These are phyloP conservation scores for Eidolon helvum DNA, from an alignment of 2,113 vertebrate genomes.

Conservation along the genomic window DNA sequence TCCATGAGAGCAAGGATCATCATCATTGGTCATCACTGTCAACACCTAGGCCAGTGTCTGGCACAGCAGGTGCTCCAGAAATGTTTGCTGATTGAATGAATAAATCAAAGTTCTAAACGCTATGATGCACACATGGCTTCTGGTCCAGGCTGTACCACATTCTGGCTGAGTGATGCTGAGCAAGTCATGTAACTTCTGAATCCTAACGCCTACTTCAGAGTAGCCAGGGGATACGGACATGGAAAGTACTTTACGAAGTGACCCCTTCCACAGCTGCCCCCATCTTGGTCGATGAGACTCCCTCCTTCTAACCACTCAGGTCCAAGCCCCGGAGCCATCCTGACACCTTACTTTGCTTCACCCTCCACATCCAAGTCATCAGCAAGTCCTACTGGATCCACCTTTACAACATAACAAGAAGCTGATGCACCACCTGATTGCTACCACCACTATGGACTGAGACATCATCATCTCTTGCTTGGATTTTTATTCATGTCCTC, in stretches of 20 bases:
- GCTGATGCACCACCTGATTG: accelerated
- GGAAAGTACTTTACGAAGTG: background rate
- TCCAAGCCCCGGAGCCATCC: background rate
- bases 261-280: background rate
- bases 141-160: background rate
- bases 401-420: background rate
- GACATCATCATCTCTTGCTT: background rate
- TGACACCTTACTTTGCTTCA: background rate
- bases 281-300: background rate
- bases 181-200: background rate
- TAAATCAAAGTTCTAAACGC: background rate
- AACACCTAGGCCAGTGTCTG: background rate
- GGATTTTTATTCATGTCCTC: background rate
- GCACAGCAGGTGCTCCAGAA: background rate
- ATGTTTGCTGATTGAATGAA: background rate
- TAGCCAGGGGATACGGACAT: background rate
- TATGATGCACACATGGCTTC: background rate
- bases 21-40: background rate
- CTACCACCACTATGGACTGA: background rate
- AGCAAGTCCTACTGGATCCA: background rate
- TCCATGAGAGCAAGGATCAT: background rate
- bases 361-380: background rate
- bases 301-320: background rate
- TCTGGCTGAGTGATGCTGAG: background rate
- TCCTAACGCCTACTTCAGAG: background rate